Base-by-base conservation (phyloP, 2,888 invertebrate species). In the Rambutsinella grinnellia region DNA sequence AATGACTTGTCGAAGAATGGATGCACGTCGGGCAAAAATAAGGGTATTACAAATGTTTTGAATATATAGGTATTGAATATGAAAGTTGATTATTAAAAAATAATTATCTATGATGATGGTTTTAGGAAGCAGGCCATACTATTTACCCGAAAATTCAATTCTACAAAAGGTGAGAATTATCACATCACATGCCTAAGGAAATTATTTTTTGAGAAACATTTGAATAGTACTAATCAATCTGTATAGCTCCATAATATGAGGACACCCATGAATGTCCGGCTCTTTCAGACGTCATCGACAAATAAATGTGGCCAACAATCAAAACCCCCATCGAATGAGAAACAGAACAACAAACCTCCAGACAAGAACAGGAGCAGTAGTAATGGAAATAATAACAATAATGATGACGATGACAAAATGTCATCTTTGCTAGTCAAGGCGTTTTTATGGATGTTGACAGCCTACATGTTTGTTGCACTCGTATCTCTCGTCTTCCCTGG, bases 361-460 rank as follows among this genome's bases (percentile, higher is more conserved):
- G 36, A 26, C 21, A 36, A 24, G 13, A 49, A 46, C 13, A 6
- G 57, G 47, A 56, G 56, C 23, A 57, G 36, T 27, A 21, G 47
- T 15, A 70, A 81, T 27, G 56, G 68, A 5, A 80, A 80, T 65
- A 85, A 78, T 87, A 89, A 81, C 87, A 88, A 89, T 78, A 90
- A 91, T 61, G 91, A 92, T 67, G 90, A 92, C 74, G 90, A 92
- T 70, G 91, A 91, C 66, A 93, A 93, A 86, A 86, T 93, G 79
- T 90, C 92, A 0, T 91, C 93, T 0, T 86, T 94, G 2, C 80
- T 94, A 26, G 90, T 93, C 24, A 94, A 94, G 85, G 92, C 92
- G 0, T 89, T 92, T n/a, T 88, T 94, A 61, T 94, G 94, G 93
- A 90, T 93, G 90, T 87, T 93, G 27, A 92, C 92, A 2, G 92